Evolutionary conservation across 1,140 invertebrate genomes (phyloP).

Genomic region (Nylanderia fulva): DNA sequence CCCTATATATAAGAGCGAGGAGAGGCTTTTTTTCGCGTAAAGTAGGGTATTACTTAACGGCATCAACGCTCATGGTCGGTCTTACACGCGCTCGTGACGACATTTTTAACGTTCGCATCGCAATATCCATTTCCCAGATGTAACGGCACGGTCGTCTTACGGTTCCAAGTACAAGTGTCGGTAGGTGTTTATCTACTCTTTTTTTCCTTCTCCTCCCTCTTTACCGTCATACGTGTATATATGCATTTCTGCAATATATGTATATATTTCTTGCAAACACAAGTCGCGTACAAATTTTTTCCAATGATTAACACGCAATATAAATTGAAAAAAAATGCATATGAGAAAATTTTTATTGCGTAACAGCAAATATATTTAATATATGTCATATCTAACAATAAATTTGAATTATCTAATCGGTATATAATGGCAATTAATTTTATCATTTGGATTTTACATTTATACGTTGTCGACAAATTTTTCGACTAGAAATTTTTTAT

Average conservation of each 20-base stretch:
- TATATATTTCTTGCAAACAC: no score
- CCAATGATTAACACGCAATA: background rate
- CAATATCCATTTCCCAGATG: conserved; percentile 48
- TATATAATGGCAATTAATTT: background rate
- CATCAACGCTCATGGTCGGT: conserved; percentile 49
- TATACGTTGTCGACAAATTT: no score
- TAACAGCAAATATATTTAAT: no score
- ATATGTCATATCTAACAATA: no score
- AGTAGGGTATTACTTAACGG: conserved; percentile 49
- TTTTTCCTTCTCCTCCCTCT: background rate
- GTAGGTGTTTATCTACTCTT: conserved; percentile 19
- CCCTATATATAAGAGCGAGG: background rate
- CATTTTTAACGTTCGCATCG: conserved; percentile 60
- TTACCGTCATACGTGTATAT: background rate
- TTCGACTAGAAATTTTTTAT: no score
- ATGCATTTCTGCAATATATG: no score
- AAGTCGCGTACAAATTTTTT: no score
- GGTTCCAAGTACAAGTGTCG: conserved; percentile 6
- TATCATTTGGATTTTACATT: background rate
- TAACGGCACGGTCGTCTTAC: conserved; percentile 28
- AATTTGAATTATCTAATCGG: background rate
- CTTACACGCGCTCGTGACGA: conserved; percentile 34
- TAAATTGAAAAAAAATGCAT: background rate
- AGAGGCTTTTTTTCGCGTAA: conserved; percentile 35
- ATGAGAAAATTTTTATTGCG: no score